These are phyloP conservation scores for Zaprionus kolodkinae DNA, from an alignment of 1,140 invertebrate genomes.

Conservation along the genomic window DNA sequence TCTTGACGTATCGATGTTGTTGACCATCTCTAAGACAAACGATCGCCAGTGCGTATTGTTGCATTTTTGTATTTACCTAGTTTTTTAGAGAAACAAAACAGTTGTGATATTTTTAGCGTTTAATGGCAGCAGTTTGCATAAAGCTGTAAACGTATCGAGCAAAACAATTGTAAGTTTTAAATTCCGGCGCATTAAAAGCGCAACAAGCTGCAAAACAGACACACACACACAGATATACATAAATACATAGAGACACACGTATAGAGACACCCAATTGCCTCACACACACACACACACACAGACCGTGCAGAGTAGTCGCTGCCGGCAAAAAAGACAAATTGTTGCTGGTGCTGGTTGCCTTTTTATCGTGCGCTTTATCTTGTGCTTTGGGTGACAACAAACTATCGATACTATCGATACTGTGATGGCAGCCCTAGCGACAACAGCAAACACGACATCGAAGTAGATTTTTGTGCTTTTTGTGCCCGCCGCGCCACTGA, in stretches of 20 bases:
- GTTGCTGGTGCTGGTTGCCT: not conserved
- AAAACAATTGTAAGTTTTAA: slow-evolving; percentile 11
- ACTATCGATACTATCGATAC: slow-evolving; percentile 46
- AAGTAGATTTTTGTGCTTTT: slow-evolving; percentile 48
- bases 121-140: slow-evolving; percentile 5
- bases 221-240: not conserved
- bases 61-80: slow-evolving; percentile 1
- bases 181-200: slow-evolving; percentile 6
- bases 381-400: slow-evolving; percentile 20
- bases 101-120: slow-evolving; percentile 1
- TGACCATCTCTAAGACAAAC: slow-evolving; percentile 19
- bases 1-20: slow-evolving; percentile 9
- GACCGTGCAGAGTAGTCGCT: slow-evolving; percentile 1
- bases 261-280: slow-evolving; percentile 10
- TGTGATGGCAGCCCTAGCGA: slow-evolving; percentile 25
- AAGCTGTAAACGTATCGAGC: not conserved
- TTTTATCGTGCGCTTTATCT: slow-evolving; percentile 16
- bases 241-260: not conserved
- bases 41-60: slow-evolving; percentile 27
- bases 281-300: not conserved
- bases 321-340: slow-evolving; percentile 3
- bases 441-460: slow-evolving; percentile 22
- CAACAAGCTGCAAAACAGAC: slow-evolving; percentile 10
- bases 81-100: slow-evolving; percentile 1
- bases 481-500: slow-evolving; percentile 48